Evolutionary conservation across 2,113 vertebrate genomes (phyloP).

Genomic region (Capreolus pygargus): DNA sequence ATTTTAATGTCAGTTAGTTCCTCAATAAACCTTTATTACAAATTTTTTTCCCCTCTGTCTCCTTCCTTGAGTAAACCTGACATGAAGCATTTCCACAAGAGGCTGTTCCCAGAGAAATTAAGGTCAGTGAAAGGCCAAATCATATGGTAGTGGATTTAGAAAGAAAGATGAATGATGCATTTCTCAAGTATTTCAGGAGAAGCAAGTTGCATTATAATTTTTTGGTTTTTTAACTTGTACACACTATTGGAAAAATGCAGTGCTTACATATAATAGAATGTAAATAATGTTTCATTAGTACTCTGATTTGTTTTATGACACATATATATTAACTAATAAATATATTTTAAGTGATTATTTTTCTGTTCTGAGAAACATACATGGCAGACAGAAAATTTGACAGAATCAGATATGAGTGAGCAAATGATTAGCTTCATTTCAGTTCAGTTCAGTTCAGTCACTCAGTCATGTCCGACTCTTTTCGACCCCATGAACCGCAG

Average conservation of each 20-base stretch:
- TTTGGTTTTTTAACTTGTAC: not conserved
- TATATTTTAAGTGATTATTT: not conserved
- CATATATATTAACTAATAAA: not conserved
- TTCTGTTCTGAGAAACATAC: not conserved
- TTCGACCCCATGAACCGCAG: no score
- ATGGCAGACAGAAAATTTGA: not conserved
- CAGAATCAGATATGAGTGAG: not conserved
- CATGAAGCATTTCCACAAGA: conserved; percentile 47
- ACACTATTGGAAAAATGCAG: not conserved
- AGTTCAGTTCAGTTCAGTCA: no score
- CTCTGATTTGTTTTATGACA: not conserved
- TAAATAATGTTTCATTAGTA: not conserved
- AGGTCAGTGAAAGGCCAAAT: conserved; percentile 55
- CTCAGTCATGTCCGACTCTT: no score
- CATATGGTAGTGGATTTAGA: not conserved
- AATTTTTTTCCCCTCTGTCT: not conserved
- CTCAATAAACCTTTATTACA: conserved; percentile 12
- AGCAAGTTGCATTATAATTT: not conserved
- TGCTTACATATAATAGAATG: not conserved
- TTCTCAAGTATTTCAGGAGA: not conserved
- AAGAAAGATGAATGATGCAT: conserved; percentile 24
- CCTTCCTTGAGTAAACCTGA: conserved; percentile 33
- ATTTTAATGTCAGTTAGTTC: conserved; percentile 50
- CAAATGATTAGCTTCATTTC: not conserved
- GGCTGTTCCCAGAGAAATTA: conserved; percentile 50